Evolutionary conservation across 1,140 invertebrate species (phyloP), one percentile per base, ranked within the genome.

Genomic region (Drosophila repleta): DNA sequence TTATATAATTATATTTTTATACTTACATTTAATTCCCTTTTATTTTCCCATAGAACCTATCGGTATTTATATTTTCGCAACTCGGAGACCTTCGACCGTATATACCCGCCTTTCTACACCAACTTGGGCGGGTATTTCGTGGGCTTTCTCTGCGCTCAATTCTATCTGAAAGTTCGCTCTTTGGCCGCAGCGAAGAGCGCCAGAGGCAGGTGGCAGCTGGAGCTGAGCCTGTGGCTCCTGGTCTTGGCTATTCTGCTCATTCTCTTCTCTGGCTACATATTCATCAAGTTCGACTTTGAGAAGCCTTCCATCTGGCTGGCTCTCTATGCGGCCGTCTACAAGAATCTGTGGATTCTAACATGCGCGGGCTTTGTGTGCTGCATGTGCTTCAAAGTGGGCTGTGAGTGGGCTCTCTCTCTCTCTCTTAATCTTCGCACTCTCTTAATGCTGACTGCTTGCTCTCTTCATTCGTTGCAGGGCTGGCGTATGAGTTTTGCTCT

Each of bases 101-200:
- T 66, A 13, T 91, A 89, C 53, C 77, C 74, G 11, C 76, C 90
- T 0, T 79, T 79, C 10, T 90, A 91, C 20, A 83, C 90, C 4
- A 92, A 92, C 69, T 29, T 92, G 8, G 80, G 80, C 20, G 91
- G 91, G 4, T 92, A 82, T 65, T 57, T 90, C 0, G 61, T 78
- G 21, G 91, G 91, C 0, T 74, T 91, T 20, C 29, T 90, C 0
- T 76, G 77, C 18, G 89, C 70, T 1, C 52, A 83, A 20, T n/a
- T 89, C 2, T 91, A 90, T 65, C 39, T 87, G 3, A 68, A 69
- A 13, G 26, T 69, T 8, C 66, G 71, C 8, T 48, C 56, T 1
- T 57, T 51, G n/a, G 8, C 45, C 4, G 35, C 21, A 7, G 48
- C 21, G 0, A 4, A 21, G 0, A 21, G 21, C 15, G 45, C 48